phyloP scores from a whole-genome alignment of 2,888 invertebrate species.

The Halictus quadricinctus region DNA sequence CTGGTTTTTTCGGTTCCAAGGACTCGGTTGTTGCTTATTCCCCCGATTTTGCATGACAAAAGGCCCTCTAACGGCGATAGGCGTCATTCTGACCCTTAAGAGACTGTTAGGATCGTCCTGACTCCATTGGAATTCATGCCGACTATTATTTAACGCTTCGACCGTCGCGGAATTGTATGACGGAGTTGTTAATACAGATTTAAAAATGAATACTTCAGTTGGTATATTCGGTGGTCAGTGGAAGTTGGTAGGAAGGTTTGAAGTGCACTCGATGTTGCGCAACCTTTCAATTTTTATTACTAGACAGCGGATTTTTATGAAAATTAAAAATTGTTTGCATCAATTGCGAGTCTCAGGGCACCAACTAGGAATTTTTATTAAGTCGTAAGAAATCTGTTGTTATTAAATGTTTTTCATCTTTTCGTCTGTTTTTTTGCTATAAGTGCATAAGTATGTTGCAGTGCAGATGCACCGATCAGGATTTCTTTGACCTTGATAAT shows the following conservation, averaged over 20 bases:
- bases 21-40: neutral
- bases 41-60: conserved; percentile 11
- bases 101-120: neutral
- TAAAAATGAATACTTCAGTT: neutral
- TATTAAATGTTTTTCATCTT: too few species aligned
- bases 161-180: neutral
- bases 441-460: too few species aligned
- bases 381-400: too few species aligned
- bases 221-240: neutral
- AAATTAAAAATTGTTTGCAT: neutral
- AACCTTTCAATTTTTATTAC: too few species aligned
- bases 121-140: neutral
- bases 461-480: too few species aligned
- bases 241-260: neutral
- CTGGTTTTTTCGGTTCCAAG: neutral
- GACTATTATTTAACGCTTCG: neutral
- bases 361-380: too few species aligned
- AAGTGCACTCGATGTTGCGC: neutral
- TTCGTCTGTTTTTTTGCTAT: too few species aligned
- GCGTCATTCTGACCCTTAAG: neutral
- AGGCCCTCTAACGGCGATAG: neutral
- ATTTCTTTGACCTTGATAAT: too few species aligned
- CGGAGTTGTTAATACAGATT: neutral
- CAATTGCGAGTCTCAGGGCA: too few species aligned
- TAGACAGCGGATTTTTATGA: neutral